Conservation (phyloP, 2,113 vertebrate species). For the Rhinopomastus cyanomelas region DNA sequence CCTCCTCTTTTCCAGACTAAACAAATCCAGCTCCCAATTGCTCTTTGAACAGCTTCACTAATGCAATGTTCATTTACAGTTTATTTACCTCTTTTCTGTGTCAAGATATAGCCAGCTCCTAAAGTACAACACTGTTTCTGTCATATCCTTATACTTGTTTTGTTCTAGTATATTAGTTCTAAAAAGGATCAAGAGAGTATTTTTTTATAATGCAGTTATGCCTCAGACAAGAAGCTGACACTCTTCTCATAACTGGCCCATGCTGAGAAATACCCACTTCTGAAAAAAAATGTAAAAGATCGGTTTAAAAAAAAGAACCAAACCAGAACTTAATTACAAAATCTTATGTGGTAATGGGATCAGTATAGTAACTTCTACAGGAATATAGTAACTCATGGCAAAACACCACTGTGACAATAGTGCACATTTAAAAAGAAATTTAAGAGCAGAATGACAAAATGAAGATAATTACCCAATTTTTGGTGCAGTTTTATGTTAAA, state of each 20-base stretch:
- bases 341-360: neutral
- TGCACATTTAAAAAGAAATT: neutral
- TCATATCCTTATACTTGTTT: neutral
- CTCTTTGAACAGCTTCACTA: neutral
- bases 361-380: neutral
- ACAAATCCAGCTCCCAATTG: too few species aligned
- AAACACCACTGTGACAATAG: neutral
- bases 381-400: rapidly evolving
- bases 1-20: too few species aligned
- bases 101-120: neutral
- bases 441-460: neutral
- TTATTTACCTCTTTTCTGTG: neutral
- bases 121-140: neutral
- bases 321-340: neutral
- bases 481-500: neutral
- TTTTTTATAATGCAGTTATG: neutral
- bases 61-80: neutral
- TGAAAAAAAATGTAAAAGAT: neutral
- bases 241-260: too few species aligned
- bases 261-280: neutral
- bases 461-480: neutral
- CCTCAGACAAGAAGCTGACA: too few species aligned
- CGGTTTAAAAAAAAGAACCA: neutral
- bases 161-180: neutral
- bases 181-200: neutral